Conservation (phyloP, 2,797 vertebrate genomes). For the Coregonus ussuriensis region DNA sequence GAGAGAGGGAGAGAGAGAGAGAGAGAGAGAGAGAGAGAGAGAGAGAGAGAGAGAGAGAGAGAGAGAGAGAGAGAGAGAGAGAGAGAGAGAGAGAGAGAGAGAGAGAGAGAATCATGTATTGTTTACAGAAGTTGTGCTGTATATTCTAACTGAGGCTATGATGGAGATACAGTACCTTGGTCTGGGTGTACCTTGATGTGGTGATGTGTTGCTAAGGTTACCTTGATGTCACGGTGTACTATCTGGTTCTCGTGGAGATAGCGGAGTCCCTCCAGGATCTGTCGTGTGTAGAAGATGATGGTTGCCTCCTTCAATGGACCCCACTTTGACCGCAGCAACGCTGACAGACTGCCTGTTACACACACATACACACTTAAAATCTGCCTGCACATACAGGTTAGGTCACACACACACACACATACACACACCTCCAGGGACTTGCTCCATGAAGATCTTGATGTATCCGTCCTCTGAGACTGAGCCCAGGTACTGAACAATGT, state of each 20-base stretch:
- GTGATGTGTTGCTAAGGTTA: slow-evolving; percentile 39
- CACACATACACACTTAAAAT: slow-evolving; percentile 32
- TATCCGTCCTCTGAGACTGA: slow-evolving; percentile 95
- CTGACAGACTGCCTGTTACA: slow-evolving; percentile 91
- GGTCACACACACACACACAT: background rate
- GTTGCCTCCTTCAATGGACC: slow-evolving; percentile 97
- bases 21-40: background rate
- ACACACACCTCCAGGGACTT: slow-evolving; percentile 93
- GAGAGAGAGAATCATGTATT: background rate
- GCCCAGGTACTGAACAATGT: slow-evolving; percentile 97
- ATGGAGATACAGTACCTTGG: background rate
- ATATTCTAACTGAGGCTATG: background rate
- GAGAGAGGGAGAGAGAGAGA: background rate
- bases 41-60: background rate
- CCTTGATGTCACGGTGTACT: slow-evolving; percentile 98
- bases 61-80: background rate
- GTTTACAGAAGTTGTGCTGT: background rate
- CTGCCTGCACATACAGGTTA: too few species aligned
- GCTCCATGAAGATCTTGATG: slow-evolving; percentile 99
- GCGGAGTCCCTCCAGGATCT: slow-evolving; percentile 96
- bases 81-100: background rate
- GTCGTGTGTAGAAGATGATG: slow-evolving; percentile 97
- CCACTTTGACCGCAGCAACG: slow-evolving; percentile 95
- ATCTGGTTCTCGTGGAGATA: slow-evolving; percentile 99
- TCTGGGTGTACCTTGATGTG: background rate